Conservation (phyloP, 37 sponge, comb jelly and placozoan species). For the Oopsacas minuta region DNA sequence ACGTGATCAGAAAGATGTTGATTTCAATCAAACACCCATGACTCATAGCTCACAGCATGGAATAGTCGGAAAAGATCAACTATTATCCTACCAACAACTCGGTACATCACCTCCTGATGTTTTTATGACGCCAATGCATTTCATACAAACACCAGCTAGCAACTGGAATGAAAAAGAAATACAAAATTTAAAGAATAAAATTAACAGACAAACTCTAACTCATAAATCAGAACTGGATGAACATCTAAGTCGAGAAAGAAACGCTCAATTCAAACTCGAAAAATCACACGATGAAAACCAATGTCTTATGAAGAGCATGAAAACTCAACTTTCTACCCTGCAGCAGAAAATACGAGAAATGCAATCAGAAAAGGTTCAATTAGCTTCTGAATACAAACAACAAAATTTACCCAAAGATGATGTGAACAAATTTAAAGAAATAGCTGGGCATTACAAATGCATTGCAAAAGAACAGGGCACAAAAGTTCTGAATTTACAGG, state of each 20-base stretch:
- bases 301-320: background rate
- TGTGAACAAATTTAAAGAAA: background rate
- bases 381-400: background rate
- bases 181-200: background rate
- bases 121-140: background rate
- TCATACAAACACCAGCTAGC: background rate
- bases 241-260: background rate
- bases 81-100: no score
- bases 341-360: conserved; percentile 12
- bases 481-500: background rate
- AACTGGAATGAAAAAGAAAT: background rate
- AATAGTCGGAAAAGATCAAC: background rate
- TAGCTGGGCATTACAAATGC: background rate
- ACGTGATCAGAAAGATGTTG: background rate
- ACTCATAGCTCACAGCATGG: background rate
- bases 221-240: background rate
- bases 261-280: background rate
- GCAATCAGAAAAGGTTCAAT: background rate
- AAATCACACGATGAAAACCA: background rate
- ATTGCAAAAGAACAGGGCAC: background rate
- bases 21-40: background rate
- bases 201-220: background rate
- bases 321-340: background rate
- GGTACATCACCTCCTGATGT: background rate
- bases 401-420: background rate